Conservation (phyloP, 2,113 vertebrate species). For the Rhinogobius similis region DNA sequence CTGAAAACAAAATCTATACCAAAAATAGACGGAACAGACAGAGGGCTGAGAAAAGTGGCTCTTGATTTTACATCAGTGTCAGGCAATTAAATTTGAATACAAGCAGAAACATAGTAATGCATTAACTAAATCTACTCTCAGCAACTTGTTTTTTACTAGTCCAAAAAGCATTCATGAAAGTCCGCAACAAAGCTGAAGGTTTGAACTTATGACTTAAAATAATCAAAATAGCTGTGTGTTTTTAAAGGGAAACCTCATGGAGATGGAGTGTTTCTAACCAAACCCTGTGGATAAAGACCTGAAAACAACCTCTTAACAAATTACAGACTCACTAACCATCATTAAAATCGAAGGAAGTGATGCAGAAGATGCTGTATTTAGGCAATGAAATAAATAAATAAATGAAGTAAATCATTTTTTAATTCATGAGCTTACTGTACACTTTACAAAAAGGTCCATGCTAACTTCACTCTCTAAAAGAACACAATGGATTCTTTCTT, state of each 20-base stretch:
- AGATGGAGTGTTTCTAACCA: too few species aligned
- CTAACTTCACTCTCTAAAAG: too few species aligned
- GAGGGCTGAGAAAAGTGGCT: neutral
- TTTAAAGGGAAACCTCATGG: neutral
- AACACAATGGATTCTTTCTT: neutral
- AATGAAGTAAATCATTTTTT: too few species aligned
- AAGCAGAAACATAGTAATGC: neutral
- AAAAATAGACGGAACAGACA: neutral
- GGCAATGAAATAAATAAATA: neutral
- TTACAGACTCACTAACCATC: neutral
- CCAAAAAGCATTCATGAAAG: neutral
- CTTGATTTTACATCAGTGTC: neutral
- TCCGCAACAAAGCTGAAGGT: neutral
- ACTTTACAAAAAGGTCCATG: too few species aligned
- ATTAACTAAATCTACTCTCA: slow-evolving; percentile 14
- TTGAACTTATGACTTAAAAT: neutral
- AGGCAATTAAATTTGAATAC: neutral
- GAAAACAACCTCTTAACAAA: neutral
- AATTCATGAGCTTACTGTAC: too few species aligned
- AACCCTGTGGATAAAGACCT: neutral
- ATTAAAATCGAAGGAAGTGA: neutral
- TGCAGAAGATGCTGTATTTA: neutral
- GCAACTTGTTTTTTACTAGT: neutral
- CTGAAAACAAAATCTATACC: neutral
- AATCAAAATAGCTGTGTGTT: neutral